Evolutionary conservation across 2,888 invertebrate species (phyloP).

Genomic region (Ormyrus nitidulus): DNA sequence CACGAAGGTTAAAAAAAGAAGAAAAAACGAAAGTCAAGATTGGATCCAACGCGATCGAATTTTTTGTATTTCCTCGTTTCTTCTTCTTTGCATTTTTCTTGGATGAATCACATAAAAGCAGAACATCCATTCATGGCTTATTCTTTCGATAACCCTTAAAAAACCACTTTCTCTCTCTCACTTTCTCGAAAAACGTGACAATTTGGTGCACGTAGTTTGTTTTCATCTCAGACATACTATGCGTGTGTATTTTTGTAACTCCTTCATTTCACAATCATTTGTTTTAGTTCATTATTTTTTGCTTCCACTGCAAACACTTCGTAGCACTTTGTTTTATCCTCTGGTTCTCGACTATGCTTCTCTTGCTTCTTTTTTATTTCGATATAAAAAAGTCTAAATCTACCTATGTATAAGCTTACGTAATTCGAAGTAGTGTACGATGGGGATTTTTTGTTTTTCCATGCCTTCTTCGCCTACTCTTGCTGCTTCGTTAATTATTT

Average conservation of each 20-base stretch:
- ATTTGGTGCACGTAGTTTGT: not conserved
- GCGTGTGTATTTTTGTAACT: constrained; percentile 3
- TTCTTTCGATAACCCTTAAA: not conserved
- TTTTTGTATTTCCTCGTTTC: constrained; percentile 2
- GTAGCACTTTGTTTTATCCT: constrained; percentile 7
- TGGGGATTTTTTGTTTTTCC: constrained; percentile 37
- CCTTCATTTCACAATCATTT: constrained; percentile 20
- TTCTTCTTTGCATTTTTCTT: constrained; percentile 5
- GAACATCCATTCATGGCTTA: not conserved
- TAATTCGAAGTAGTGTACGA: constrained; percentile 63
- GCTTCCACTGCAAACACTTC: not conserved
- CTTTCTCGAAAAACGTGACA: not conserved
- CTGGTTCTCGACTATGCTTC: not conserved
- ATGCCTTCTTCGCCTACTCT: constrained; percentile 33
- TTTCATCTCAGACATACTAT: not conserved
- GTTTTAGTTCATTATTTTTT: constrained; percentile 11
- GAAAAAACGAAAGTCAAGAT: constrained; percentile 19
- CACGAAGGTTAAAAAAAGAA: constrained; percentile 26
- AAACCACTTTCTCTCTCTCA: constrained; percentile 17
- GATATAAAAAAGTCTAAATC: constrained; percentile 66
- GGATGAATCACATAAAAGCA: not conserved
- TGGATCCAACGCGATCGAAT: constrained; percentile 16
- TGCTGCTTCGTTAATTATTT: constrained; percentile 12
- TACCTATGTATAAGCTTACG: constrained; percentile 65
- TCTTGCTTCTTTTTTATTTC: constrained; percentile 35